Conservation (phyloP, 1,140 invertebrate species). For the Glomeris maerens region DNA sequence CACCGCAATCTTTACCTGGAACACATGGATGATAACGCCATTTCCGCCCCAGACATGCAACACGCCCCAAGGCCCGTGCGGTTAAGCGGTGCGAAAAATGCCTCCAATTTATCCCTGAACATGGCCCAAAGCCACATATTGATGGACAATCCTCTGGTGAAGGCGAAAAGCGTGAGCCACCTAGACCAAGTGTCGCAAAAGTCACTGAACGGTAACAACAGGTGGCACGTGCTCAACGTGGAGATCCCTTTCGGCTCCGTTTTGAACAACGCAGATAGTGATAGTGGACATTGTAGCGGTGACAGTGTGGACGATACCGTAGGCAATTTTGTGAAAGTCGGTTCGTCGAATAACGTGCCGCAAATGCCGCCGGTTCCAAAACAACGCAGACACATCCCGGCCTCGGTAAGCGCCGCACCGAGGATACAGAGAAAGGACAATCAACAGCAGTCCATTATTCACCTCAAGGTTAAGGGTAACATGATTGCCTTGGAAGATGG, state of each 20-base stretch:
- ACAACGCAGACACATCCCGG: neutral
- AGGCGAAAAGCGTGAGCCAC: neutral
- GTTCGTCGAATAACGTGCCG: too few species aligned
- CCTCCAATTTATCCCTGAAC: neutral
- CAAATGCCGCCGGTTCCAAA: neutral
- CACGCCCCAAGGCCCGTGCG: neutral
- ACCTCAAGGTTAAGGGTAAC: slow-evolving; percentile 5
- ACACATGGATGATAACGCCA: slow-evolving; percentile 41
- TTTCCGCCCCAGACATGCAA: neutral
- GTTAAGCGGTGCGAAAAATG: neutral
- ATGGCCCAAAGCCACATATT: neutral
- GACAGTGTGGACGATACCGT: neutral
- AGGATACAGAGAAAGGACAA: too few species aligned
- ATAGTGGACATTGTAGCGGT: slow-evolving; percentile 4
- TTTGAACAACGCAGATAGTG: neutral
- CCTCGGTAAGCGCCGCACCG: neutral
- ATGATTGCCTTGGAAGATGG: slow-evolving; percentile 7
- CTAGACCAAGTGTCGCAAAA: neutral
- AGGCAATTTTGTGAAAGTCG: too few species aligned
- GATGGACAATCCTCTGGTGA: neutral
- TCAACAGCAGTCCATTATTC: neutral
- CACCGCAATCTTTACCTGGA: slow-evolving; percentile 77
- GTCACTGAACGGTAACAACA: neutral
- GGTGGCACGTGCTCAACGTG: neutral
- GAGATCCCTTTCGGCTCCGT: neutral